phyloP scores from a whole-genome alignment of 2,113 vertebrate species.

The Ammodytes dubius region DNA sequence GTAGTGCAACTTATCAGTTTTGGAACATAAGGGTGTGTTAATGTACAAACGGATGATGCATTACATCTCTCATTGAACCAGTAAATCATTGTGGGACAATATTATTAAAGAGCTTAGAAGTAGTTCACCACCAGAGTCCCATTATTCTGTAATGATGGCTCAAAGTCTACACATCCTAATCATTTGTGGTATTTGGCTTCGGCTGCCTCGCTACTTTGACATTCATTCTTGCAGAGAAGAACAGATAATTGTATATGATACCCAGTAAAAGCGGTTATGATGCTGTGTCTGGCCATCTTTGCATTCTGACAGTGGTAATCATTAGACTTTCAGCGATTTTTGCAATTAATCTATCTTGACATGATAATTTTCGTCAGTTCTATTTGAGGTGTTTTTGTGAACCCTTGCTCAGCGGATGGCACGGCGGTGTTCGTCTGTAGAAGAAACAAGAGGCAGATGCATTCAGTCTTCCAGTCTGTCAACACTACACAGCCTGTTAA shows the following conservation, averaged over 20 bases:
- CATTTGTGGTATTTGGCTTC: conserved; percentile 56
- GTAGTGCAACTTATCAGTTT: no score
- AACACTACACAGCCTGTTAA: conserved; percentile 73
- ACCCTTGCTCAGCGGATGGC: conserved; percentile 76
- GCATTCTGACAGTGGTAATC: conserved; percentile 75
- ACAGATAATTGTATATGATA: conserved; percentile 73
- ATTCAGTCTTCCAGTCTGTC: conserved; percentile 76
- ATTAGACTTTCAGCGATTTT: conserved; percentile 71
- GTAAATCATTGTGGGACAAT: conserved; percentile 31
- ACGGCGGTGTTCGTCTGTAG: conserved; percentile 31
- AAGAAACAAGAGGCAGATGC: conserved; percentile 75
- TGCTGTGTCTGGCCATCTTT: conserved; percentile 41
- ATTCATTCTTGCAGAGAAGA: conserved; percentile 55
- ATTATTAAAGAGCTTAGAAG: conserved; percentile 32
- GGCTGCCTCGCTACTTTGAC: conserved; percentile 57
- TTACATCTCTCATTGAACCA: conserved; percentile 23
- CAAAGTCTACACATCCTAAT: conserved; percentile 45
- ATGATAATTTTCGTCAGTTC: conserved; percentile 78
- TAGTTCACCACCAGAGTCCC: conserved; percentile 29
- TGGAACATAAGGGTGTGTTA: no score
- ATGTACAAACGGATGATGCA: conserved; percentile 5
- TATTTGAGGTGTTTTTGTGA: conserved; percentile 77
- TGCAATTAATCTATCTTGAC: conserved; percentile 84
- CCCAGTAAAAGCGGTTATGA: conserved; percentile 51
- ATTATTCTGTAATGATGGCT: conserved; percentile 49